phyloP scores from a whole-genome alignment of 2,888 invertebrate species.

The Sarcophaga caerulescens region DNA sequence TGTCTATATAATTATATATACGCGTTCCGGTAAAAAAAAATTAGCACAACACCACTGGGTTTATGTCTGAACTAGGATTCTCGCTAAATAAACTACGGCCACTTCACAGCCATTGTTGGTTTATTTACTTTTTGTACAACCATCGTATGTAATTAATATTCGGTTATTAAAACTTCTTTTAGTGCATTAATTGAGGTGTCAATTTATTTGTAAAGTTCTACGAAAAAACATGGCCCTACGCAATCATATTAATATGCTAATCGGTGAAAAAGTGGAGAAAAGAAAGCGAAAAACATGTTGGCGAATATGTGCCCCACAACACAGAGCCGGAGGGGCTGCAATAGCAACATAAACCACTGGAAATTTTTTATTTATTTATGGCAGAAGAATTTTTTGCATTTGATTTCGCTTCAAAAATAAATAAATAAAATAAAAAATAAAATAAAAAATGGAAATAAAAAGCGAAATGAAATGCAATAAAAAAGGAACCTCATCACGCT shows the following conservation, averaged over 20 bases:
- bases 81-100: too few relatives aligned
- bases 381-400: slow-evolving; percentile 20
- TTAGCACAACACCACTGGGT: too few relatives aligned
- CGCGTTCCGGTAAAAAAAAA: too few relatives aligned
- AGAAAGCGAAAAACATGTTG: slow-evolving; percentile 24
- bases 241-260: slow-evolving; percentile 63
- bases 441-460: too few relatives aligned
- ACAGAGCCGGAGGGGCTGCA: neutral
- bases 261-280: slow-evolving; percentile 5
- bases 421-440: neutral
- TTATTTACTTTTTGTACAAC: neutral
- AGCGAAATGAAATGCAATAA: slow-evolving; percentile 14
- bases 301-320: slow-evolving; percentile 38
- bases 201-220: neutral
- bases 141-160: neutral
- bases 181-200: slow-evolving; percentile 44
- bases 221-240: slow-evolving; percentile 10
- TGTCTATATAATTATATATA: too few relatives aligned
- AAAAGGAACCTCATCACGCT: slow-evolving; percentile 53
- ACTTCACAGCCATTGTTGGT: too few relatives aligned
- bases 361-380: slow-evolving; percentile 38
- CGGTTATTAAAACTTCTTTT: neutral
- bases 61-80: too few relatives aligned
- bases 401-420: slow-evolving; percentile 5
- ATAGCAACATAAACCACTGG: slow-evolving; percentile 1